Conservation (phyloP, 2,888 invertebrate species). For the Tetragonisca angustula region DNA sequence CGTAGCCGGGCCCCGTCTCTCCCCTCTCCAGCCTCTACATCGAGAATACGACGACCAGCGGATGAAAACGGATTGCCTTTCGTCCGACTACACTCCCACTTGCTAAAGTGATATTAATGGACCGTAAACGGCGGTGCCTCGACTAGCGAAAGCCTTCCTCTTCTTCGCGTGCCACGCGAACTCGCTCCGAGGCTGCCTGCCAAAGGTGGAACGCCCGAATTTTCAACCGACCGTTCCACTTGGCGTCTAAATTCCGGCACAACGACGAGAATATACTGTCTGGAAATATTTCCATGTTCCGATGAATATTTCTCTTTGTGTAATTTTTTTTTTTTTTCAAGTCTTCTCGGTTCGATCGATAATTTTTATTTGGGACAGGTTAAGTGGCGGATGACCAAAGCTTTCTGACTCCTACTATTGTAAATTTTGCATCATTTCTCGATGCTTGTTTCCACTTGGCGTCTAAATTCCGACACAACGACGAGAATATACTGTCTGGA, state of each 20-base stretch:
- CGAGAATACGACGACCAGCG: constrained; percentile 53
- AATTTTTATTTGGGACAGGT: neutral
- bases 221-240: constrained; percentile 1
- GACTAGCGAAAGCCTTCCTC: constrained; percentile 20
- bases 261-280: neutral
- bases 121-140: constrained; percentile 65
- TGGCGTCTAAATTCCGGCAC: neutral
- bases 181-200: neutral
- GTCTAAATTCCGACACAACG: neutral
- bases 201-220: constrained; percentile 18
- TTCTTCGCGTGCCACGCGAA: neutral
- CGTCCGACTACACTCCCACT: constrained; percentile 67
- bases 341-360: neutral
- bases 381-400: neutral
- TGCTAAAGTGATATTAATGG: constrained; percentile 76
- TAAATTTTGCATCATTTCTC: too few relatives aligned
- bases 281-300: neutral
- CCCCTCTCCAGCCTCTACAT: constrained; percentile 35
- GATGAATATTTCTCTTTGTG: neutral
- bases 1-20: too few relatives aligned
- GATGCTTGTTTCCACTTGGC: neutral
- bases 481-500: too few relatives aligned
- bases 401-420: neutral
- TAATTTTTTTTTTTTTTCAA: neutral
- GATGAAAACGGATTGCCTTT: constrained; percentile 75